These are phyloP conservation scores for Gorsachius goisagi DNA, from an alignment of 2,113 vertebrate genomes.

Conservation along the genomic window DNA sequence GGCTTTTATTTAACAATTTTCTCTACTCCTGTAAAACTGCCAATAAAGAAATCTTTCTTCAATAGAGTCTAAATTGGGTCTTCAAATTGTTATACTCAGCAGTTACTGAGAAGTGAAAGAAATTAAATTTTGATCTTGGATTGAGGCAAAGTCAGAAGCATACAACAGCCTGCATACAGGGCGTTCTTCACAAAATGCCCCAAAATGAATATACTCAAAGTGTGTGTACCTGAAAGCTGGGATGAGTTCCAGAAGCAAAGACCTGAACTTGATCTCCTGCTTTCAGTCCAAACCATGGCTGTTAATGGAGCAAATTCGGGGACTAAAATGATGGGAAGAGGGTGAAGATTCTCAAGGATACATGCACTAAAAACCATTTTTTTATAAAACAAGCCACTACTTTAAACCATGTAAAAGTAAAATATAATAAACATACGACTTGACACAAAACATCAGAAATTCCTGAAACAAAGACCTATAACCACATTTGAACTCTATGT, in stretches of 20 bases:
- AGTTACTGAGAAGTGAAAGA: conserved; percentile 19
- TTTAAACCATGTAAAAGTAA: not conserved
- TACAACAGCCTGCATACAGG: not conserved
- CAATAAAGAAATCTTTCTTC: conserved; percentile 45
- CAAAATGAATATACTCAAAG: not conserved
- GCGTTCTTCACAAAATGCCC: not conserved
- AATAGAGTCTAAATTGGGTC: conserved; percentile 16
- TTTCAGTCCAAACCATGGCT: not conserved
- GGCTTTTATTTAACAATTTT: conserved; percentile 13
- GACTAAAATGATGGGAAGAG: not conserved
- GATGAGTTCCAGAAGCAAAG: conserved; percentile 20
- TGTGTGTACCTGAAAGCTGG: not conserved
- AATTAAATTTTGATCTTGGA: conserved; percentile 40
- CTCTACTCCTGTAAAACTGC: not conserved
- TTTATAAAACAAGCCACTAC: not conserved
- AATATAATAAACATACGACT: not conserved
- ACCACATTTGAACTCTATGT: not conserved
- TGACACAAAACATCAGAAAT: not conserved
- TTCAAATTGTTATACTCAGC: conserved; percentile 41
- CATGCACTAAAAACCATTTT: not conserved
- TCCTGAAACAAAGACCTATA: not conserved
- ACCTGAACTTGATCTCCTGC: not conserved
- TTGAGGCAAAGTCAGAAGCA: not conserved
- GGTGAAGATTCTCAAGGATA: not conserved
- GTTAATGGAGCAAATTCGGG: not conserved